Percentiles rank a stretch among this genome's conserved stretches.
These are phyloP conservation scores for Achlya flavicornis DNA, from an alignment of 2,888 invertebrate species.

Conservation along the genomic window DNA sequence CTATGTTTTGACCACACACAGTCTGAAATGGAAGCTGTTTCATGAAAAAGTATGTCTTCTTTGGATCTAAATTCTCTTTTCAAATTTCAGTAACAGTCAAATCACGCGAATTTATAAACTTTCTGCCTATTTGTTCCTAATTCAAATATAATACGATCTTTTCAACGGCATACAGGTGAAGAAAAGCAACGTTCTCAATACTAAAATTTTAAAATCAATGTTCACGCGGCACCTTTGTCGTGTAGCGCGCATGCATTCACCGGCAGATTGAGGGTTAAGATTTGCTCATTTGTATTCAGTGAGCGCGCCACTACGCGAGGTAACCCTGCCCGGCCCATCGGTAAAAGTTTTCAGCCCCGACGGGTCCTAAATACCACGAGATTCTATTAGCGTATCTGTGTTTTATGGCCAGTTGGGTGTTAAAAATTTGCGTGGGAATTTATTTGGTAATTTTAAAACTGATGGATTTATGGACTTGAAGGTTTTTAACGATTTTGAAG, in stretches of 20 bases:
- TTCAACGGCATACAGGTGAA: neutral
- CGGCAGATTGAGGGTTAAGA: conserved; percentile 74
- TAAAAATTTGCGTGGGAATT: conserved; percentile 22
- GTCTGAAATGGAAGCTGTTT: too few species aligned
- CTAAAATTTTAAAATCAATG: conserved; percentile 56
- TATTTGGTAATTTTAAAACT: conserved; percentile 13
- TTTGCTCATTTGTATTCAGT: conserved; percentile 73
- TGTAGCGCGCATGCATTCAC: conserved; percentile 50
- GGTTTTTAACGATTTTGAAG: too few species aligned
- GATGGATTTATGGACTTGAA: neutral
- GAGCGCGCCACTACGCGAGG: conserved; percentile 37
- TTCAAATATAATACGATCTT: neutral
- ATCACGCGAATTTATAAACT: neutral
- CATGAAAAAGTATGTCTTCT: too few species aligned
- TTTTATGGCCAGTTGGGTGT: conserved; percentile 45
- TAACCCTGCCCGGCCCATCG: conserved; percentile 43
- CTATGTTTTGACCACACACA: too few species aligned
- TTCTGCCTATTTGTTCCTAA: neutral
- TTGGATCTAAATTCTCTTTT: too few species aligned
- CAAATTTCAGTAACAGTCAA: too few species aligned
- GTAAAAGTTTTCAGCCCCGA: conserved; percentile 55
- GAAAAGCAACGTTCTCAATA: neutral
- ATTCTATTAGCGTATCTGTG: conserved; percentile 62
- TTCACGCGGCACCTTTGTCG: conserved; percentile 61
- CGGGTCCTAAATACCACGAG: conserved; percentile 61